Percentiles rank a stretch among this genome's conserved stretches.
These are phyloP conservation scores for Plagodis dolabraria DNA, from an alignment of 2,888 invertebrate species.

Conservation along the genomic window DNA sequence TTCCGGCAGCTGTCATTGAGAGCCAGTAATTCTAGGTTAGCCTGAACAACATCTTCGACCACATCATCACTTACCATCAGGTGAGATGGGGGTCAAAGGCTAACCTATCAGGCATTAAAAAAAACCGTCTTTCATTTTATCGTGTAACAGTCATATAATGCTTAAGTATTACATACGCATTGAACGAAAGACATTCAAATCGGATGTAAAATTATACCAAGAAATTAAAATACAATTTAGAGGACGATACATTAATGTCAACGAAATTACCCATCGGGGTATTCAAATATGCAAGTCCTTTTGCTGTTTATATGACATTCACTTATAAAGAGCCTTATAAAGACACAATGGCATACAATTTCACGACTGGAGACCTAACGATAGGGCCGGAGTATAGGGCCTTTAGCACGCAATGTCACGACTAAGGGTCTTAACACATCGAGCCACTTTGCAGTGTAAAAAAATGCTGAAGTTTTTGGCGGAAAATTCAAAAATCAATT, in stretches of 20 bases:
- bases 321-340: conserved; percentile 25
- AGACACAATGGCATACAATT: conserved; percentile 35
- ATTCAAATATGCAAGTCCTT: conserved; percentile 13
- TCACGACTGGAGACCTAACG: conserved; percentile 19
- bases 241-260: neutral
- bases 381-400: conserved; percentile 19
- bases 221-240: neutral
- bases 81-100: too few species aligned
- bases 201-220: neutral
- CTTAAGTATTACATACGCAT: too few species aligned
- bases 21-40: too few species aligned
- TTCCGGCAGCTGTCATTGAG: too few species aligned
- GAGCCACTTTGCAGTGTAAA: neutral
- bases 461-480: neutral
- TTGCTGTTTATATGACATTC: conserved; percentile 23
- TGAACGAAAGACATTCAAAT: too few species aligned
- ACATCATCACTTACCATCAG: too few species aligned
- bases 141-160: too few species aligned
- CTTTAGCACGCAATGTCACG: conserved; percentile 42
- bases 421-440: conserved; percentile 34
- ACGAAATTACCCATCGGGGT: conserved; percentile 1
- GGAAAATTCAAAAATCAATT: too few species aligned
- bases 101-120: too few species aligned
- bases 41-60: too few species aligned
- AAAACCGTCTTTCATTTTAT: too few species aligned